phyloP scores from a whole-genome alignment of 2,797 vertebrate genomes.

The Chaenodraco wilsoni region DNA sequence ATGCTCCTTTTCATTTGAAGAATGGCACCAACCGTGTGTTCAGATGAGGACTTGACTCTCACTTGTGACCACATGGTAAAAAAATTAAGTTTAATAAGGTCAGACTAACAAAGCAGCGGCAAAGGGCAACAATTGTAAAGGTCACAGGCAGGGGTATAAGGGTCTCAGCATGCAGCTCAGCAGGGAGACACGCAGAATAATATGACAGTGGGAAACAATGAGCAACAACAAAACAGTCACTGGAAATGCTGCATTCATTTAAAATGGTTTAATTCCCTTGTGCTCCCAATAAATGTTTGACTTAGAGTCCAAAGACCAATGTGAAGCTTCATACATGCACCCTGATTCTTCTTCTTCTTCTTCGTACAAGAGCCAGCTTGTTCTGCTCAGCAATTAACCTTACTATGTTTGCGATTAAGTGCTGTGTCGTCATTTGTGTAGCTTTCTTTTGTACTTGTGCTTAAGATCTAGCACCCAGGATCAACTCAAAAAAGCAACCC shows the following conservation, averaged over 20 bases:
- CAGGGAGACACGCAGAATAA: conserved; percentile 51
- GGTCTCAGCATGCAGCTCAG: conserved; percentile 65
- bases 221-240: conserved; percentile 50
- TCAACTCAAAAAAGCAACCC: too few relatives aligned
- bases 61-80: conserved; percentile 53
- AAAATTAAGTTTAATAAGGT: conserved; percentile 76
- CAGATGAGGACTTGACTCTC: conserved; percentile 44
- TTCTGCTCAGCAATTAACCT: too few relatives aligned
- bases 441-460: too few relatives aligned
- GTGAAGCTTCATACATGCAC: too few relatives aligned
- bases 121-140: conserved; percentile 76
- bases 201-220: conserved; percentile 60
- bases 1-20: conserved; percentile 39
- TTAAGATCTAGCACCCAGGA: too few relatives aligned
- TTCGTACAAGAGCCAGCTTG: too few relatives aligned
- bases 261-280: conserved; percentile 1
- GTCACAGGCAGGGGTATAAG: conserved; percentile 64
- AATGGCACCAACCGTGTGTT: conserved; percentile 38
- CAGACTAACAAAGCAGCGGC: conserved; percentile 70
- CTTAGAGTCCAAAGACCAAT: neutral
- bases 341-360: too few relatives aligned
- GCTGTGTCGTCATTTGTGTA: too few relatives aligned
- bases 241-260: conserved; percentile 43
- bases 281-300: conserved; percentile 10
- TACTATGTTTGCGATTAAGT: too few relatives aligned